A percentile compares a stretch with the other conserved stretches of the same genome.
Evolutionary conservation across 2,797 vertebrate genomes (phyloP).

Genomic region (Peromyscus melanophrys): DNA sequence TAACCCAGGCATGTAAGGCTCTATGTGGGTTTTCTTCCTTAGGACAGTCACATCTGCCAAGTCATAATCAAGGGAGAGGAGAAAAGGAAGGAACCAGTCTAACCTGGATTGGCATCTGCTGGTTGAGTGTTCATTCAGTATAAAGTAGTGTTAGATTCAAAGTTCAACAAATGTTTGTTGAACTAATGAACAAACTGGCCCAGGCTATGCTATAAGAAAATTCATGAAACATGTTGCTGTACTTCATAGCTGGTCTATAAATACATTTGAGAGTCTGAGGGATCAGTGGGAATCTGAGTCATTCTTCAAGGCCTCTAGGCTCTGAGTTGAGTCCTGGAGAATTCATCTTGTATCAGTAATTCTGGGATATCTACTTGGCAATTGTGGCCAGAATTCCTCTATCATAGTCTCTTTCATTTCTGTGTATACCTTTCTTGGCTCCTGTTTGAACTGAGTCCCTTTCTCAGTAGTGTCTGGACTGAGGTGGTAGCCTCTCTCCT

Average conservation of each 20-base stretch:
- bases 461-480: background rate
- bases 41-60: background rate
- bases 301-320: background rate
- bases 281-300: background rate
- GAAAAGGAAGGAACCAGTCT: background rate
- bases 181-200: background rate
- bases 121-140: background rate
- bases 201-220: background rate
- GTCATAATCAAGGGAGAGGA: background rate
- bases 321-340: background rate
- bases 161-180: background rate
- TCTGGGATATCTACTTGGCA: background rate
- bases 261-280: background rate
- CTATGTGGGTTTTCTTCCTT: background rate
- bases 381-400: fast-evolving
- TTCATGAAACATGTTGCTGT: background rate
- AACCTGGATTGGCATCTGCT: background rate
- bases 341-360: background rate
- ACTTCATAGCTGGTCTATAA: background rate
- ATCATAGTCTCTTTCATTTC: background rate
- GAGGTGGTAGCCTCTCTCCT: background rate
- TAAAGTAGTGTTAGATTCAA: background rate
- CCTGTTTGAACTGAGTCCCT: background rate
- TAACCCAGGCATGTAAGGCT: background rate
- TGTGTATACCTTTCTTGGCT: fast-evolving